phyloP scores from a whole-genome alignment of 2,113 vertebrate species.

The Benitochromis conjunctus region DNA sequence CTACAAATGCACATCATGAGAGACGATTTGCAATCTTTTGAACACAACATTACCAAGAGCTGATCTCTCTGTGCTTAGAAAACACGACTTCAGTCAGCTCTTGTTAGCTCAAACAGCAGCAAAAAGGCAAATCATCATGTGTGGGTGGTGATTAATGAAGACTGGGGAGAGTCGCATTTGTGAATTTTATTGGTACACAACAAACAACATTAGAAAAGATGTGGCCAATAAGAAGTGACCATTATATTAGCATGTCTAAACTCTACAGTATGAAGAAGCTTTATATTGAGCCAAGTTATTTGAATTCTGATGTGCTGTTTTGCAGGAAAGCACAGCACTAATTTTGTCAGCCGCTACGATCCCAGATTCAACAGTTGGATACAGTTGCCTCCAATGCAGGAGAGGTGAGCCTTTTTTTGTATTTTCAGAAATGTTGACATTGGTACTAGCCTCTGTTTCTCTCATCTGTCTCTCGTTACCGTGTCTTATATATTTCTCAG shows the following conservation, averaged over 20 bases:
- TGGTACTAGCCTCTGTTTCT: background rate
- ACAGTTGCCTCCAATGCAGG: constrained; percentile 98
- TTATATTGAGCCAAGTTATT: background rate
- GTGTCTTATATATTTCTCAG: background rate
- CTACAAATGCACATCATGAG: background rate
- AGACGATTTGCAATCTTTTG: background rate
- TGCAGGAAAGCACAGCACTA: constrained; percentile 97
- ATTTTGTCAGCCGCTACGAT: constrained; percentile 98
- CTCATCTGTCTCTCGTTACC: background rate
- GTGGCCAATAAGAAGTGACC: background rate
- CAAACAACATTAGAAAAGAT: background rate
- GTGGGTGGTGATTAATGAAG: background rate
- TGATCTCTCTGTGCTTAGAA: background rate
- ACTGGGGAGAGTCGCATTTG: background rate
- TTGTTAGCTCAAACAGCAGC: background rate
- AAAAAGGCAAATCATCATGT: background rate
- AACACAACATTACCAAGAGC: background rate
- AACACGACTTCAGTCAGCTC: background rate
- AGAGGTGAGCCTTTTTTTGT: constrained; percentile 78
- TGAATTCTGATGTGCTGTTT: constrained; percentile 8
- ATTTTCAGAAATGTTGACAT: background rate
- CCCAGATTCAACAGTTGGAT: constrained; percentile 99
- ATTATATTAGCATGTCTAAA: background rate
- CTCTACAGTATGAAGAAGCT: background rate
- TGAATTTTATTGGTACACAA: background rate